Conservation (phyloP, 2,888 invertebrate genomes). For the Bibio marci region DNA sequence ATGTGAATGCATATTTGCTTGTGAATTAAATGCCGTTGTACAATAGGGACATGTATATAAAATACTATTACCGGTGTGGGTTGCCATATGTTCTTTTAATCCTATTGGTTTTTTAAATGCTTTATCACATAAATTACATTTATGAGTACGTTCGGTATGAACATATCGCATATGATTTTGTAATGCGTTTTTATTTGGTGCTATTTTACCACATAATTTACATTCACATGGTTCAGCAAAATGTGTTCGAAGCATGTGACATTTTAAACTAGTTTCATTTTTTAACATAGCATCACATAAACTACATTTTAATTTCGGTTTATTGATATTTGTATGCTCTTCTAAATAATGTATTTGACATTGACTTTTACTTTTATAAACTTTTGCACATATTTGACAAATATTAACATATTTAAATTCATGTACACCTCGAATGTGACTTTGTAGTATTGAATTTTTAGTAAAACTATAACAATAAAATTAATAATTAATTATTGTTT, state of each 20-base stretch:
- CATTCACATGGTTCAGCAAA: background rate
- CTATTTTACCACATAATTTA: constrained; percentile 14
- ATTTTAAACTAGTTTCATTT: constrained; percentile 13
- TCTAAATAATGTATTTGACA: constrained; percentile 14
- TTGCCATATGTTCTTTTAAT: constrained; percentile 26
- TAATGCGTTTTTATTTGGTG: constrained; percentile 24
- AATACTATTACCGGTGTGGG: constrained; percentile 25
- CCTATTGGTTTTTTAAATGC: constrained; percentile 23
- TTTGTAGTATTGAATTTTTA: constrained; percentile 7
- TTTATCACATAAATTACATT: constrained; percentile 24
- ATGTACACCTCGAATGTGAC: constrained; percentile 12
- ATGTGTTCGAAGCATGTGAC: constrained; percentile 11
- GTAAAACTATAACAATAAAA: constrained; percentile 10
- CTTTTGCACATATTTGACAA: constrained; percentile 24
- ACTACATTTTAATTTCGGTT: constrained; percentile 18
- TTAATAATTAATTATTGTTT: background rate
- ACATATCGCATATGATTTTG: constrained; percentile 24
- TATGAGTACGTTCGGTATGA: constrained; percentile 20
- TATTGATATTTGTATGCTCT: constrained; percentile 19
- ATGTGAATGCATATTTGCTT: constrained; percentile 28
- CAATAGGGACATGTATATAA: constrained; percentile 27
- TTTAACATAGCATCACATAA: constrained; percentile 19
- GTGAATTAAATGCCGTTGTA: constrained; percentile 27
- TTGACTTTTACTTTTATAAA: constrained; percentile 15
- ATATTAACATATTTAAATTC: constrained; percentile 7